Percentiles rank a stretch among this genome's conserved stretches.
Conservation (phyloP, 1,140 invertebrate genomes). For the Rhagoletis zephyria region DNA sequence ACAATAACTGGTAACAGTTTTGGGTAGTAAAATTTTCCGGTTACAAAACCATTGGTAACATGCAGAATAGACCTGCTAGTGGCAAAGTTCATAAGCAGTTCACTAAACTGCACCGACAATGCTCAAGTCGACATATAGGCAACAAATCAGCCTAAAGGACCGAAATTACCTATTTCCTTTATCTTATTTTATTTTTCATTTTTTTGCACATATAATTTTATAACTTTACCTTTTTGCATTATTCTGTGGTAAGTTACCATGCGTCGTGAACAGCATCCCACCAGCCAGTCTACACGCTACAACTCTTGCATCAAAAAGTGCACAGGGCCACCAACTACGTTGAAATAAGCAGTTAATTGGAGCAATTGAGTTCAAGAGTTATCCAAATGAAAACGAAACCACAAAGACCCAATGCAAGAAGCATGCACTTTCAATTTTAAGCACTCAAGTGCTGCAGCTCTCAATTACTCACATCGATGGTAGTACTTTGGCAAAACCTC, state of each 20-base stretch:
- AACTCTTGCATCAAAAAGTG: neutral
- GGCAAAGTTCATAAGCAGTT: too few relatives aligned
- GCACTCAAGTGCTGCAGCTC: neutral
- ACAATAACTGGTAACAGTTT: too few relatives aligned
- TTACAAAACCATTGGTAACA: too few relatives aligned
- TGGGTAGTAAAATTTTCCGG: too few relatives aligned
- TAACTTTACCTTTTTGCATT: too few relatives aligned
- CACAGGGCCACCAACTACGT: neutral
- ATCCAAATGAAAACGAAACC: slow-evolving; percentile 25
- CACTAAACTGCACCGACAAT: too few relatives aligned
- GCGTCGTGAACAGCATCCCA: neutral
- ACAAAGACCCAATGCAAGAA: neutral
- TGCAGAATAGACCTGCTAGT: too few relatives aligned
- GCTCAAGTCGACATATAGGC: too few relatives aligned
- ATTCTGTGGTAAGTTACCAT: neutral
- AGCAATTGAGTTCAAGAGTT: neutral
- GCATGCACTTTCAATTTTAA: slow-evolving; percentile 14
- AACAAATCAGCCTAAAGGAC: too few relatives aligned
- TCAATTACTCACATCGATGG: neutral
- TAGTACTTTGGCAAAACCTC: neutral
- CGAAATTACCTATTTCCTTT: too few relatives aligned
- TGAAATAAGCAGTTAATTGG: slow-evolving; percentile 1
- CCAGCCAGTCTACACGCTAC: neutral
- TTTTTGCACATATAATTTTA: too few relatives aligned
- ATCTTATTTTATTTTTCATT: too few relatives aligned